Evolutionary conservation across 2,888 invertebrate genomes (phyloP), one percentile per base, ranked within the genome.

Genomic region (Sipha maydis): DNA sequence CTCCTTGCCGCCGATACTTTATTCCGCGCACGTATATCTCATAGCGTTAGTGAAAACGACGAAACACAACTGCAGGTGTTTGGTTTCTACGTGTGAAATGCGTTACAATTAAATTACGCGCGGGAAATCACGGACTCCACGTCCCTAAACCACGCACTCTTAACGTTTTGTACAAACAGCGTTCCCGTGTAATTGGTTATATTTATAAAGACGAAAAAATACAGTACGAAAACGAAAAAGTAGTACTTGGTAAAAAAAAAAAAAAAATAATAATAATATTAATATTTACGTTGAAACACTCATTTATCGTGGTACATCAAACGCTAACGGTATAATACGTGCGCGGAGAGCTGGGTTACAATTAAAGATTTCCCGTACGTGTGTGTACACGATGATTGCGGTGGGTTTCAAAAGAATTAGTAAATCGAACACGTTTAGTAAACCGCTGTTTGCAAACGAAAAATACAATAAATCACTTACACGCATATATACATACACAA

Each of bases 41-140:
- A 76, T 41, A 75, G 75, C 31, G 75, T 76, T 48, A 48, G 88
- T 67, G 82, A 88, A 88, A 88, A 88, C 34, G 54, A 88, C 75
- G 67, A 82, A 82, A 88, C 41, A 56, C 88, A 31, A 88, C 11
- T 48, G 48, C 48, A 48, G 75, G 75, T 88, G 75, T 82, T 88
- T 67, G 88, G 82, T 80, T 75, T 88, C 88, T 88, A 82, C 88
- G 88, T 88, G 88, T 88, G 75, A 88, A 88, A 73, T 28, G 67
- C 76, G 38, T 76, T 82, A 82, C 88, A 88, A 88, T 88, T 88
- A 88, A 88, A 88, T 88, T 88, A 88, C 86, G 78, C 56, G 17
- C 80, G 75, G 41, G 41, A 88, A 88, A 88, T 88, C 86, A 80
- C 80, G 9, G 28, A 2, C 34, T 19, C 41, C 80, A 56, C 19